A percentile compares a stretch with the other conserved stretches of the same genome.
phyloP scores from a whole-genome alignment of 2,113 vertebrate species.

The Callionymus lyra region DNA sequence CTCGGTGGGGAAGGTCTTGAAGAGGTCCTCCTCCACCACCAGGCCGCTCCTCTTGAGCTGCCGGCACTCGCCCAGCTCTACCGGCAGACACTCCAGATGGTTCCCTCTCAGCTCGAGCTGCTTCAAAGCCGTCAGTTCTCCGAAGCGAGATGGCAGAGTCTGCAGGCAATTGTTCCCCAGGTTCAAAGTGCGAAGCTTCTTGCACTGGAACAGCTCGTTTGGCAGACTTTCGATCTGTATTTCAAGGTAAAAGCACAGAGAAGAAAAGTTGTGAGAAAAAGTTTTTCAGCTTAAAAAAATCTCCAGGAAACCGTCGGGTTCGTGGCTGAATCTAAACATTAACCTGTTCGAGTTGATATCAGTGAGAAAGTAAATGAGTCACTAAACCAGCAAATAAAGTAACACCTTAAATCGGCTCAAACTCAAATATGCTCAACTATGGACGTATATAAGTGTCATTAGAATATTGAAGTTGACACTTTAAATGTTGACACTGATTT shows the following conservation, averaged over 20 bases:
- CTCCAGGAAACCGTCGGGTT: no score
- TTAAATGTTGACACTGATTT: no score
- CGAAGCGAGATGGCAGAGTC: conserved; percentile 85
- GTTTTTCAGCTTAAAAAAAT: no score
- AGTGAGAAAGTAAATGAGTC: no score
- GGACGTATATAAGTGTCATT: no score
- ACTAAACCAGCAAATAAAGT: no score
- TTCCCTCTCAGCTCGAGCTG: conserved; percentile 95
- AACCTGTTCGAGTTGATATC: no score
- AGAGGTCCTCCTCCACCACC: conserved; percentile 90
- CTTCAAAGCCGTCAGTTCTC: conserved; percentile 83
- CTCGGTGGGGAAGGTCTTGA: conserved; percentile 88
- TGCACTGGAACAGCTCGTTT: conserved; percentile 94
- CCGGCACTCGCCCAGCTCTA: conserved; percentile 91
- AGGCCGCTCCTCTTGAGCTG: conserved; percentile 88
- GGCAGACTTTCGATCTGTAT: conserved; percentile 87
- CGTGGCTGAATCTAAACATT: no score
- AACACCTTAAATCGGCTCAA: no score
- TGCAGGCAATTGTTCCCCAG: conserved; percentile 92
- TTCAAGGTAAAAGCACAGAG: background rate
- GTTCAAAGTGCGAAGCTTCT: conserved; percentile 90
- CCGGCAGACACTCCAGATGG: conserved; percentile 87
- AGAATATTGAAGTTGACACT: no score
- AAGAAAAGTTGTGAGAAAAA: no score
- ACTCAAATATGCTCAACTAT: no score